Evolutionary conservation across 2,113 vertebrate genomes (phyloP), one percentile per base, ranked within the genome.

Genomic region (Nansenia antarctica): DNA sequence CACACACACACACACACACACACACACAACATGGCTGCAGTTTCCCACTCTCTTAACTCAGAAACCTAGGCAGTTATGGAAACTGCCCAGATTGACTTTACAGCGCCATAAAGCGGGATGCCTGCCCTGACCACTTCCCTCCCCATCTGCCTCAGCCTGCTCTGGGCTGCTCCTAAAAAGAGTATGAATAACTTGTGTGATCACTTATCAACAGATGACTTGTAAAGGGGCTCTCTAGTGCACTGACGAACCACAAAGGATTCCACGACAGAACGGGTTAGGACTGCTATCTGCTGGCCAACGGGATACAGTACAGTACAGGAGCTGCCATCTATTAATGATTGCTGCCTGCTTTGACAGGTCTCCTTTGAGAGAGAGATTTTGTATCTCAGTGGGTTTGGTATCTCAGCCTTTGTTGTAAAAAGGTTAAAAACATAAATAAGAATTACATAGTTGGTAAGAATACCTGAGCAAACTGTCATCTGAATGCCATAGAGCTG

Each of bases 271-370:
- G 9, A 26, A 20, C 60, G 54, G 82, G 52, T 54, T 65, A 49
- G 74, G 67, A 85, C 77, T 90, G 88, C 85, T 85, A 74, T 69
- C 90, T 86, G 39, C 64, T 78, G 88, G 2, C 26, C 9, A 0
- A 0, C 12, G 9, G 12, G 3, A 31, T 57, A 8, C 30, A 79
- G 34, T 85, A 39, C 80, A 73, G 14, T 12, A 2, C 3, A 26
- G 20, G 45, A 35, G n/a, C n/a, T n/a, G n/a, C n/a, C n/a, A n/a
- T n/a, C n/a, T n/a, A n/a, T n/a, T n/a, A n/a, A n/a, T n/a, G n/a
- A n/a, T n/a, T n/a, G n/a, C n/a, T n/a, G n/a, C n/a, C n/a, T n/a
- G n/a, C n/a, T n/a, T n/a, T n/a, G n/a, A n/a, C n/a, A n/a, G n/a
- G n/a, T n/a, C n/a, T n/a, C n/a, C n/a, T n/a, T n/a, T n/a, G n/a